Conservation (phyloP, 2,797 vertebrate species). For the Alosa sapidissima region DNA sequence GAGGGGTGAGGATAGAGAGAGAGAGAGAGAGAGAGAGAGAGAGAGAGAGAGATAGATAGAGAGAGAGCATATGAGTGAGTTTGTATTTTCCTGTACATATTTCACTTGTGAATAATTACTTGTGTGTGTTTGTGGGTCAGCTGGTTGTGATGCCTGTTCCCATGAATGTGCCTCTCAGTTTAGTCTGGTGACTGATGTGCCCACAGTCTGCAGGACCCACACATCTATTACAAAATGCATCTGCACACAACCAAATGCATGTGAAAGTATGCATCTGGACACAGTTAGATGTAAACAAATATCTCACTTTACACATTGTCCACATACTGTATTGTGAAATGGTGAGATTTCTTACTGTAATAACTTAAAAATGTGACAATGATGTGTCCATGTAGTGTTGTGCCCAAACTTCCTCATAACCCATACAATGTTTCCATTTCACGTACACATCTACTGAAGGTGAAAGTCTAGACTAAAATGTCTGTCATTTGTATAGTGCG, state of each 20-base stretch:
- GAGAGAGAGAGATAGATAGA: neutral
- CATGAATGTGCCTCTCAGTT: neutral
- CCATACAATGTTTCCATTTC: neutral
- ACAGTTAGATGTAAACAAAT: neutral
- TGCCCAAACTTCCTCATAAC: neutral
- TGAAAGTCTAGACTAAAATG: constrained; percentile 1
- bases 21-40: neutral
- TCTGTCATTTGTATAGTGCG: neutral
- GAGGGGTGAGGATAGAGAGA: neutral
- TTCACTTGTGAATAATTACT: constrained; percentile 15
- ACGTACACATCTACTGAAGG: neutral
- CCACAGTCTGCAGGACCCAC: neutral
- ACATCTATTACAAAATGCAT: neutral
- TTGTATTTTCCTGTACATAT: neutral
- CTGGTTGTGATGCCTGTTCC: neutral
- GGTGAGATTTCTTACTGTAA: too few relatives aligned
- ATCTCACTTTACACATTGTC: too few relatives aligned
- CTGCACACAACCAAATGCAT: neutral
- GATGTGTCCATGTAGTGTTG: neutral
- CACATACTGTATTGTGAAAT: too few relatives aligned
- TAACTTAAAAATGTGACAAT: too few relatives aligned
- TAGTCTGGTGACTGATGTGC: neutral
- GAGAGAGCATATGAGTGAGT: neutral
- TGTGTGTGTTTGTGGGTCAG: neutral
- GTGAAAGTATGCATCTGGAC: neutral